These are phyloP conservation scores for Aphaenogaster ashmeadi DNA, from an alignment of 1,140 invertebrate species.

Conservation along the genomic window DNA sequence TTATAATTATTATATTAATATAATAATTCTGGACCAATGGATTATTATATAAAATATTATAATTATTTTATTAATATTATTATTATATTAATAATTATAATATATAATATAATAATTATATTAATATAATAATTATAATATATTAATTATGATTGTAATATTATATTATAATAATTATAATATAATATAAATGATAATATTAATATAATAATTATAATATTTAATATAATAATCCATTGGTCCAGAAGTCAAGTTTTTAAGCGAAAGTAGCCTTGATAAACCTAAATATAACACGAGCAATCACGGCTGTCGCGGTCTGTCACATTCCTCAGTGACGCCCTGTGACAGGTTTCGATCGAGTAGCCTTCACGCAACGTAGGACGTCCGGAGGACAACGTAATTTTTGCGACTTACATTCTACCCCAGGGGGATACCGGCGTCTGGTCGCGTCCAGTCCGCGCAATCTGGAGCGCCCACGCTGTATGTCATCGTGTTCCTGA, in stretches of 20 bases:
- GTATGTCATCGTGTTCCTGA: not conserved
- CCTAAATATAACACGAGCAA: not conserved
- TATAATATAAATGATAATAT: not conserved
- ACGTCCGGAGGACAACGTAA: slow-evolving; percentile 7
- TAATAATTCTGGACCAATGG: too few relatives aligned
- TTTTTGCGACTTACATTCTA: slow-evolving; percentile 29
- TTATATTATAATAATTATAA: too few relatives aligned
- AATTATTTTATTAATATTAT: too few relatives aligned
- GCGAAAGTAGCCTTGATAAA: not conserved
- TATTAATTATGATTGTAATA: not conserved
- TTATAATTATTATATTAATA: not conserved
- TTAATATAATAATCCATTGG: not conserved
- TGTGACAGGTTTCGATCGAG: slow-evolving; percentile 11
- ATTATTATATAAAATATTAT: too few relatives aligned
- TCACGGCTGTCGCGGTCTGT: not conserved
- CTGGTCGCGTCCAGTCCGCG: not conserved
- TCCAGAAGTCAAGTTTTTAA: not conserved
- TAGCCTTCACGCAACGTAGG: slow-evolving; percentile 14
- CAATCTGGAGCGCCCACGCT: not conserved
- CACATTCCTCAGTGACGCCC: slow-evolving; percentile 3
- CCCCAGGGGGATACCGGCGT: not conserved
- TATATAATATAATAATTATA: not conserved
- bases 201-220: not conserved
- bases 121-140: not conserved
- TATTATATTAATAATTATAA: too few relatives aligned